These are phyloP conservation scores for Epizoanthus stellaris DNA, from an alignment of 92 coral and sea anemone species.

Conservation along the genomic window DNA sequence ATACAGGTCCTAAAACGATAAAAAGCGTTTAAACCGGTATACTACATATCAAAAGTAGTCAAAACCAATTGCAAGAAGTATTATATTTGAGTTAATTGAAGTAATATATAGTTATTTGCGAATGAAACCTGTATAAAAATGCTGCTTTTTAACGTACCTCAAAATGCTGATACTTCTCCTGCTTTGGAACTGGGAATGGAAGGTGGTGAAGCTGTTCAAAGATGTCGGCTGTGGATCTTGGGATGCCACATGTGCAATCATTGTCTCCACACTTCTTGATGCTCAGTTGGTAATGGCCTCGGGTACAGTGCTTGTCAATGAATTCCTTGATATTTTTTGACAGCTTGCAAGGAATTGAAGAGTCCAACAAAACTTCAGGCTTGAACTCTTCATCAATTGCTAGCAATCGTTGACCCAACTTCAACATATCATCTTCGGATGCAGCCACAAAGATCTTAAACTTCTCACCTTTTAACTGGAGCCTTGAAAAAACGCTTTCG, in stretches of 20 bases:
- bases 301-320: constrained; percentile 12
- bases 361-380: neutral
- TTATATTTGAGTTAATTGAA: too few species aligned
- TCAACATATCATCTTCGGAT: constrained; percentile 22
- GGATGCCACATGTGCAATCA: constrained; percentile 36
- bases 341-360: constrained; percentile 23
- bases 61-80: too few species aligned
- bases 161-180: constrained; percentile 42
- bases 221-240: constrained; percentile 32
- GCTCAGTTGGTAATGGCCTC: constrained; percentile 50
- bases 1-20: constrained; percentile 12
- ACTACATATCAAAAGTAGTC: neutral
- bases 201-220: constrained; percentile 48
- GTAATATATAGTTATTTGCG: neutral
- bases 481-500: constrained; percentile 14
- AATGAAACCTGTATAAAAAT: constrained; percentile 8
- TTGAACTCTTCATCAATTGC: constrained; percentile 21
- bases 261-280: constrained; percentile 42
- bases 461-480: constrained; percentile 17
- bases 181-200: constrained; percentile 42
- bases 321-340: constrained; percentile 4
- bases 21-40: neutral
- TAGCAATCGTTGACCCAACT: constrained; percentile 14
- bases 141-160: constrained; percentile 34
- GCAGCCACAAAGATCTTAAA: constrained; percentile 12